Evolutionary conservation across 2,113 vertebrate species (phyloP).

Genomic region (Caloenas nicobarica): DNA sequence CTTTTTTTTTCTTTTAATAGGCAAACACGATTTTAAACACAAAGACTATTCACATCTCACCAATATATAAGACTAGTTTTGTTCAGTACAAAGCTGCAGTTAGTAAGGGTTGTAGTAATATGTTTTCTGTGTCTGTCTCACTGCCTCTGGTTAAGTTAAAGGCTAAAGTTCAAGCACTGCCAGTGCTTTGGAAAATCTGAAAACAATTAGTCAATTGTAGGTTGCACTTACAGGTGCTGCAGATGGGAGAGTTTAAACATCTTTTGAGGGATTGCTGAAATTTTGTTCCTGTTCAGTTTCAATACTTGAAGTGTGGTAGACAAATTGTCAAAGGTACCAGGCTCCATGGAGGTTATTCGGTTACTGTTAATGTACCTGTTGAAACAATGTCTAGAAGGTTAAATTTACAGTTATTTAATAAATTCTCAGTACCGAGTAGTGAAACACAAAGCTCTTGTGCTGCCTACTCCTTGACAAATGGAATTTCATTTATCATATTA

Average conservation of each 20-base stretch:
- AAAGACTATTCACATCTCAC: slow-evolving; percentile 34
- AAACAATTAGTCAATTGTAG: slow-evolving; percentile 66
- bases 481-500: background rate
- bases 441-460: background rate
- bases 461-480: background rate
- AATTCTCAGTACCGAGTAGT: background rate
- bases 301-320: slow-evolving; percentile 87
- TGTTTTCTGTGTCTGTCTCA: slow-evolving; percentile 5
- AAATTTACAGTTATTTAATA: slow-evolving; percentile 36
- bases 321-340: slow-evolving; percentile 89
- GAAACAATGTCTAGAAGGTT: slow-evolving; percentile 37
- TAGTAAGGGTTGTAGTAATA: slow-evolving; percentile 7
- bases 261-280: slow-evolving; percentile 87
- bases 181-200: slow-evolving; percentile 45
- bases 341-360: slow-evolving; percentile 86
- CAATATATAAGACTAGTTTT: slow-evolving; percentile 16
- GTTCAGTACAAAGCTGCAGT: background rate
- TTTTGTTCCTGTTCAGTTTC: slow-evolving; percentile 90
- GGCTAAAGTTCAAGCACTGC: slow-evolving; percentile 38
- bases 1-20: background rate
- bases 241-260: slow-evolving; percentile 93
- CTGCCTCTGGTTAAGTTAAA: slow-evolving; percentile 51
- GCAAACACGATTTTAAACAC: background rate
- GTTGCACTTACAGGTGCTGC: slow-evolving; percentile 89
- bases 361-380: slow-evolving; percentile 91